Percentiles rank a stretch among this genome's conserved stretches.
phyloP scores from a whole-genome alignment of 2,113 vertebrate genomes.

The Pelecanoides urinatrix region DNA sequence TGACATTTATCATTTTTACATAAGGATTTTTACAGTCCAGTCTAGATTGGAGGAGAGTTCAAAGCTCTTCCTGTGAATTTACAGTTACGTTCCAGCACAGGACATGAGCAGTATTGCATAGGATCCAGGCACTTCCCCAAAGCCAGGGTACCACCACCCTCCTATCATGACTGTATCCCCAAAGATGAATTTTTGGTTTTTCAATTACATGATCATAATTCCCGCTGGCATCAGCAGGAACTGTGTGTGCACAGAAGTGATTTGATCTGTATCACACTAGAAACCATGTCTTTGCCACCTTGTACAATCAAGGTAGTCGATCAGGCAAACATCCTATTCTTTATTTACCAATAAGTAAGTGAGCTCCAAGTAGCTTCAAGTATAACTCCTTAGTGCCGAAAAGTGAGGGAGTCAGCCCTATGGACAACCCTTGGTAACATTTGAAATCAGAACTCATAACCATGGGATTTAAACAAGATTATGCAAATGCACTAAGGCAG shows the following conservation, averaged over 20 bases:
- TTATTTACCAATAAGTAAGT: neutral
- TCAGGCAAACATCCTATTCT: neutral
- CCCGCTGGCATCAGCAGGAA: neutral
- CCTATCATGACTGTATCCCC: neutral
- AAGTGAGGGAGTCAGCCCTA: neutral
- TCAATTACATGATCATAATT: neutral
- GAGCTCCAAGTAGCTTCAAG: neutral
- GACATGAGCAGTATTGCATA: slow-evolving; percentile 12
- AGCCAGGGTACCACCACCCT: neutral
- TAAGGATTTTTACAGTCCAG: neutral
- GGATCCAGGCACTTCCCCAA: slow-evolving; percentile 4
- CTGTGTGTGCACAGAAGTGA: neutral
- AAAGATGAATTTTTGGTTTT: neutral
- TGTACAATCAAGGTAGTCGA: neutral
- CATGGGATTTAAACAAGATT: slow-evolving; percentile 8
- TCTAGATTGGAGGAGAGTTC: neutral
- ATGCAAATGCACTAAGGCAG: slow-evolving; percentile 62
- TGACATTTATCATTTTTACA: neutral
- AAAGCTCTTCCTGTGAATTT: neutral
- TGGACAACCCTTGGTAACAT: neutral
- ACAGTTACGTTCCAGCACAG: neutral
- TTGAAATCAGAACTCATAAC: slow-evolving; percentile 5
- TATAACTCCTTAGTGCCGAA: neutral
- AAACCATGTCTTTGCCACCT: neutral
- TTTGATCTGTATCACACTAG: neutral